Conservation (phyloP, 2,797 vertebrate species). For the Cirrhinus mrigala region DNA sequence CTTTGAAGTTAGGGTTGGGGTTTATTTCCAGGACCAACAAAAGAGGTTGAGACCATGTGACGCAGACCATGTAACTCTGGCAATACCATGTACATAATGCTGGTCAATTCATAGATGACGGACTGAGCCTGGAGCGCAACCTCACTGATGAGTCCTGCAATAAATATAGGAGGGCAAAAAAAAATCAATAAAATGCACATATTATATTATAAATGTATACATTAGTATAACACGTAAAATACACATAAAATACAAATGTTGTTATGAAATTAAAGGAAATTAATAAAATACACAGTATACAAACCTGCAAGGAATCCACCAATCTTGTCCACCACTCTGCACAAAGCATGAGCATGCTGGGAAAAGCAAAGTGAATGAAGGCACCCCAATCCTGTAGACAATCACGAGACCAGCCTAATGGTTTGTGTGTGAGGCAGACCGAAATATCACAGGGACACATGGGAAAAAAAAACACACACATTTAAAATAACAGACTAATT, state of each 20-base stretch:
- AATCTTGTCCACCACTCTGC: slow-evolving; percentile 92
- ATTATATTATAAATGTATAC: too few relatives aligned
- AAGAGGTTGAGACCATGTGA: not conserved
- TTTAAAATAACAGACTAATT: not conserved
- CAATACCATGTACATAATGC: slow-evolving; percentile 82
- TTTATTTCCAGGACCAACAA: not conserved
- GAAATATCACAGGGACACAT: not conserved
- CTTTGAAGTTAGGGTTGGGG: not conserved
- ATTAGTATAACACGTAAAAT: not conserved
- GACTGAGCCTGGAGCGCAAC: slow-evolving; percentile 87
- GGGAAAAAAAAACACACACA: not conserved
- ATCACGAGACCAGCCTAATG: slow-evolving; percentile 86
- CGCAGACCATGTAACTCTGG: not conserved
- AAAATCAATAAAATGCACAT: too few relatives aligned
- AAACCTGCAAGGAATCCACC: slow-evolving; percentile 88
- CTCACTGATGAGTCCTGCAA: slow-evolving; percentile 83
- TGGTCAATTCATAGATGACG: slow-evolving; percentile 79
- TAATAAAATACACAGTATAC: slow-evolving; percentile 10
- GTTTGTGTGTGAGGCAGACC: not conserved
- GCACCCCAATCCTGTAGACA: slow-evolving; percentile 88
- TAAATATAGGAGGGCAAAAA: too few relatives aligned
- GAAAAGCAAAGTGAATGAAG: slow-evolving; percentile 85
- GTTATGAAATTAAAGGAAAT: not conserved
- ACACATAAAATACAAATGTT: not conserved
- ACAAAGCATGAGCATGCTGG: slow-evolving; percentile 92